Evolutionary conservation across 2,888 invertebrate genomes (phyloP).

Genomic region (Rhodophaea formosa): DNA sequence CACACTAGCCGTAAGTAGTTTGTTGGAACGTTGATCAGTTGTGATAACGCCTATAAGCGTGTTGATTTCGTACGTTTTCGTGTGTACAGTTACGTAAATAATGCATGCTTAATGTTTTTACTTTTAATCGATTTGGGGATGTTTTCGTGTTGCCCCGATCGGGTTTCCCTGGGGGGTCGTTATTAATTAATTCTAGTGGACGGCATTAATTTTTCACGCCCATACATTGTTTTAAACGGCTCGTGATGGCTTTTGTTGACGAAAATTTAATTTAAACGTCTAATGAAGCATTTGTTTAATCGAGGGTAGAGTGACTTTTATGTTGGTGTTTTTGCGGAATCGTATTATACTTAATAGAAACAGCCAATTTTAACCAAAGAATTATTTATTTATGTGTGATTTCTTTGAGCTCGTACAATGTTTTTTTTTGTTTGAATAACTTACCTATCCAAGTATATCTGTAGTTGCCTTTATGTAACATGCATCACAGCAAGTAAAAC

Average conservation of each 20-base stretch:
- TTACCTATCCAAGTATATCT: too few relatives aligned
- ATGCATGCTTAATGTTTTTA: constrained; percentile 48
- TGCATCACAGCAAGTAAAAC: too few relatives aligned
- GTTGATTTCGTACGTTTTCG: constrained; percentile 29
- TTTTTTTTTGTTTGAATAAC: too few relatives aligned
- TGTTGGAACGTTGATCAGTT: constrained; percentile 24
- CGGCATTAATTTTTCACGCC: constrained; percentile 17
- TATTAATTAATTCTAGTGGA: constrained; percentile 31
- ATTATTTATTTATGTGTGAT: too few relatives aligned
- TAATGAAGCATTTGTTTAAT: neutral
- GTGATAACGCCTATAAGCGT: constrained; percentile 27
- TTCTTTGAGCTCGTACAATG: too few relatives aligned
- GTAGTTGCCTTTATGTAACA: too few relatives aligned
- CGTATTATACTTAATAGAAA: too few relatives aligned
- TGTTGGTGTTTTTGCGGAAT: neutral
- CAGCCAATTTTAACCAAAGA: too few relatives aligned
- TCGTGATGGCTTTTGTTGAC: neutral
- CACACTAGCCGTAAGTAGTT: constrained; percentile 56
- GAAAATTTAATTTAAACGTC: neutral
- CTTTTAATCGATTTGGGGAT: constrained; percentile 57
- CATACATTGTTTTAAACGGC: constrained; percentile 19
- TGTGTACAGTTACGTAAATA: constrained; percentile 42
- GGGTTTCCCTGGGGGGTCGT: constrained; percentile 27
- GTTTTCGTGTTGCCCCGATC: constrained; percentile 40
- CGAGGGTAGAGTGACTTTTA: neutral